Conservation (phyloP, 2,113 vertebrate species). For the Neodontobutis hainanensis region DNA sequence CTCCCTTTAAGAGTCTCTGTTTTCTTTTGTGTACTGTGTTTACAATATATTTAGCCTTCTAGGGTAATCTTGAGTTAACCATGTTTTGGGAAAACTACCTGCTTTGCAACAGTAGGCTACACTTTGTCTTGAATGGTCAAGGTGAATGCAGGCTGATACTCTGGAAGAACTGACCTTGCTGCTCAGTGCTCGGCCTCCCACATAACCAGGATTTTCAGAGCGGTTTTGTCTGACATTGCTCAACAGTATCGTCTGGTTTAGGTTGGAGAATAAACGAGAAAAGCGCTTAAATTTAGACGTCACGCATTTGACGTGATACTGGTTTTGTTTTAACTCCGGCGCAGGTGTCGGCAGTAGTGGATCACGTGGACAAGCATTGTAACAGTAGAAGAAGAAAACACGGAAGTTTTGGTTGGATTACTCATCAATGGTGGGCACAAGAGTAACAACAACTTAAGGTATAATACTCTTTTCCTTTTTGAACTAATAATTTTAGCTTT, state of each 20-base stretch:
- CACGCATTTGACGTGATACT: too few species aligned
- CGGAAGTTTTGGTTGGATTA: conserved; percentile 38
- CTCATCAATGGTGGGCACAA: neutral
- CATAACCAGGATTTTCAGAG: neutral
- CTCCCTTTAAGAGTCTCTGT: too few species aligned
- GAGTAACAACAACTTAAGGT: neutral
- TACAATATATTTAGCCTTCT: too few species aligned
- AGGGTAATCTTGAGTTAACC: too few species aligned
- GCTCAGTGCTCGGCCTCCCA: neutral
- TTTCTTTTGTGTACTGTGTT: too few species aligned
- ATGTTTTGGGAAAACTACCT: neutral
- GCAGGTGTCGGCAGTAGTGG: neutral
- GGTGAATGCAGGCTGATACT: neutral
- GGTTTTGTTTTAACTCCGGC: conserved; percentile 2
- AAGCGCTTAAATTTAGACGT: too few species aligned
- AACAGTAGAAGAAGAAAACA: conserved; percentile 22
- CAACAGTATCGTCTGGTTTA: neutral
- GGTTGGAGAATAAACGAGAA: too few species aligned
- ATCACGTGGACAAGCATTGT: accelerated
- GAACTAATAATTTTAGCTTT: too few species aligned
- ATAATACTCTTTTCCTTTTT: neutral
- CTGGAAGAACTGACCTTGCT: neutral
- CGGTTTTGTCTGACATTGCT: neutral
- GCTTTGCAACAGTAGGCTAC: neutral
- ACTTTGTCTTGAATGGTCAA: neutral